These are phyloP conservation scores for Lasioglossum oenotherae DNA, from an alignment of 2,888 invertebrate genomes.

Conservation along the genomic window DNA sequence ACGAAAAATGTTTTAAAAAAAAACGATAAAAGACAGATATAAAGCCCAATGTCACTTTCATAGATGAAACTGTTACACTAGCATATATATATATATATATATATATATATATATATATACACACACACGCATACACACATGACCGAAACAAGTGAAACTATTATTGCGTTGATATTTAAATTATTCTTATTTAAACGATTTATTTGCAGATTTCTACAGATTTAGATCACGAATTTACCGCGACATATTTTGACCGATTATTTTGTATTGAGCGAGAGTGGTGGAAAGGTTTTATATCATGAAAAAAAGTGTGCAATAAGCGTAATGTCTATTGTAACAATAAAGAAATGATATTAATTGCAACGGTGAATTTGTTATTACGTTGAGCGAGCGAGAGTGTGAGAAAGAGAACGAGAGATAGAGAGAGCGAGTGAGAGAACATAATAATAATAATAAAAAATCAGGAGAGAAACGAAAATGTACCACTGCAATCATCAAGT, in stretches of 20 bases:
- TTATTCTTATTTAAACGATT: slow-evolving; percentile 79
- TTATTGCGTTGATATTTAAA: slow-evolving; percentile 81
- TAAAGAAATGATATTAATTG: slow-evolving; percentile 80
- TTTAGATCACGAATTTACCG: slow-evolving; percentile 75
- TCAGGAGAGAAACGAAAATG: slow-evolving; percentile 69
- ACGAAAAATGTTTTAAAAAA: slow-evolving; percentile 11
- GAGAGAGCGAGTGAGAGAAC: slow-evolving; percentile 31
- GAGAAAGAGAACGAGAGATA: slow-evolving; percentile 36
- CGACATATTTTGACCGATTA: slow-evolving; percentile 75
- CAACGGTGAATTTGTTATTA: slow-evolving; percentile 80
- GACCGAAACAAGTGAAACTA: slow-evolving; percentile 68
- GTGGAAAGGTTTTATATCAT: slow-evolving; percentile 79
- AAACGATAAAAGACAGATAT: slow-evolving; percentile 14
- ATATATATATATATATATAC: background rate
- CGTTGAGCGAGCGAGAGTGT: slow-evolving; percentile 60
- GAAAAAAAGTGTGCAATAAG: slow-evolving; percentile 81
- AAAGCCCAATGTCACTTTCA: slow-evolving; percentile 67
- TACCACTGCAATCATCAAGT: slow-evolving; percentile 76
- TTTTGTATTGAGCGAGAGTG: slow-evolving; percentile 78
- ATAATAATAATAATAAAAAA: slow-evolving; percentile 43
- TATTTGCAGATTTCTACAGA: slow-evolving; percentile 76
- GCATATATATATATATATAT: background rate
- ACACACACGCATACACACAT: slow-evolving; percentile 40
- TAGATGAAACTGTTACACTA: slow-evolving; percentile 58
- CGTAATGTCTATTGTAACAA: slow-evolving; percentile 81